Evolutionary conservation across 1,140 invertebrate species (phyloP).

Genomic region (Eriocheir sinensis): DNA sequence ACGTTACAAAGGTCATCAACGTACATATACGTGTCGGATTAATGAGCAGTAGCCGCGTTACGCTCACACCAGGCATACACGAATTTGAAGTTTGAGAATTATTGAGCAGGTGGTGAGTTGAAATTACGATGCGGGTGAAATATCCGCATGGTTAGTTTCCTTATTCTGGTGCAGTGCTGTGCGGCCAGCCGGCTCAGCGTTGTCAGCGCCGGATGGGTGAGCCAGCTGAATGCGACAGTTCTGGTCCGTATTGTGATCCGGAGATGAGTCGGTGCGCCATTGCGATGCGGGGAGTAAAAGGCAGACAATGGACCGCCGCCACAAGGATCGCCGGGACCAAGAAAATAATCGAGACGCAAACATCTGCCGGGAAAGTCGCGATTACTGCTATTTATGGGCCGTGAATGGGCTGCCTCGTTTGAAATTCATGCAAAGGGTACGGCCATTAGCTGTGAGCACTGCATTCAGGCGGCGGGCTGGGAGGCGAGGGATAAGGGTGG

Average conservation of each 20-base stretch:
- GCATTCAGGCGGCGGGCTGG: too few relatives aligned
- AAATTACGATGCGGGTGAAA: not conserved
- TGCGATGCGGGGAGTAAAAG: not conserved
- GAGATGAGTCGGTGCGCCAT: not conserved
- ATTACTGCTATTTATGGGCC: not conserved
- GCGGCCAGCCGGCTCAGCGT: not conserved
- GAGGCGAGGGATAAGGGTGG: too few relatives aligned
- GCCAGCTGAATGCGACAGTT: not conserved
- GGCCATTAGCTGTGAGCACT: not conserved
- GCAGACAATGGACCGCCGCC: not conserved
- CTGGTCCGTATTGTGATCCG: not conserved
- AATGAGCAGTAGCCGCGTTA: too few relatives aligned
- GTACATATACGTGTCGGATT: not conserved
- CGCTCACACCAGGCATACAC: too few relatives aligned
- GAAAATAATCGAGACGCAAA: constrained; percentile 5
- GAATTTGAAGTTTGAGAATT: too few relatives aligned
- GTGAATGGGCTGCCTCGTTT: not conserved
- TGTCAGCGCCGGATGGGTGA: not conserved
- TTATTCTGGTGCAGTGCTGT: not conserved
- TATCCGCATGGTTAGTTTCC: not conserved
- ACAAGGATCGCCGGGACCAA: not conserved
- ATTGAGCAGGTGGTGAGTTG: too few relatives aligned
- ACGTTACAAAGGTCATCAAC: not conserved
- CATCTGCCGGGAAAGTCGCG: not conserved
- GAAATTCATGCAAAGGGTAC: not conserved